Conservation (phyloP, 2,797 vertebrate species). For the Chloroceryle inda region DNA sequence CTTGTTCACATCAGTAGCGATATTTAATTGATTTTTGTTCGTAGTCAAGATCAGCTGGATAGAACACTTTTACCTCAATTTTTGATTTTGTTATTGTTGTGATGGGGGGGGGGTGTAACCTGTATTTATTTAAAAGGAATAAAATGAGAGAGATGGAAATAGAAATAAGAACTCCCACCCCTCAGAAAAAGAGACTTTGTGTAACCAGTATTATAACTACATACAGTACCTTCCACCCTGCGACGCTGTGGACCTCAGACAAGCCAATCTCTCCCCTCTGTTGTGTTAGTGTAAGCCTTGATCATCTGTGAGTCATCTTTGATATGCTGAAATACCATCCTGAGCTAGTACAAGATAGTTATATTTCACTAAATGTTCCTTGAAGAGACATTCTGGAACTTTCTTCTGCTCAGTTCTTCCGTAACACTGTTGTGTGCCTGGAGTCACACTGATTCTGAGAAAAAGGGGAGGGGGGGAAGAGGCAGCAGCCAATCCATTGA, state of each 20-base stretch:
- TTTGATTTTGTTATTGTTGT: constrained; percentile 67
- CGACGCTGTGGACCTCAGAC: constrained; percentile 55
- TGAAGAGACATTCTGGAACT: neutral
- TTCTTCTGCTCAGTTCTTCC: constrained; percentile 7
- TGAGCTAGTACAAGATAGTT: neutral
- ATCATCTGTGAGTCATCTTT: neutral
- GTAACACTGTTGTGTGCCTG: neutral
- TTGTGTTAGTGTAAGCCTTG: neutral
- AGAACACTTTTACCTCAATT: constrained; percentile 82
- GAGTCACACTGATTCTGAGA: neutral
- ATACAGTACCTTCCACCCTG: constrained; percentile 2
- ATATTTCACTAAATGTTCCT: neutral
- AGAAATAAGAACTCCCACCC: constrained; percentile 33
- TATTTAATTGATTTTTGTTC: constrained; percentile 63
- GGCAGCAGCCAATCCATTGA: constrained; percentile 31
- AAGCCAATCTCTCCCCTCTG: constrained; percentile 42
- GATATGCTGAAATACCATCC: neutral
- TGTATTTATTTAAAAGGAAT: constrained; percentile 27
- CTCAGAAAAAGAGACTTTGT: constrained; percentile 26
- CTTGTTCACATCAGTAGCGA: constrained; percentile 43
- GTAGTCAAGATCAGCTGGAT: constrained; percentile 74
- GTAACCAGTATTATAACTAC: constrained; percentile 32
- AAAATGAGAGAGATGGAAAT: neutral
- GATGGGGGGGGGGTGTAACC: constrained; percentile 11
- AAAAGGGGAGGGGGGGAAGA: neutral